Evolutionary conservation across 2,113 vertebrate genomes (phyloP).

Genomic region (Chionis minor): DNA sequence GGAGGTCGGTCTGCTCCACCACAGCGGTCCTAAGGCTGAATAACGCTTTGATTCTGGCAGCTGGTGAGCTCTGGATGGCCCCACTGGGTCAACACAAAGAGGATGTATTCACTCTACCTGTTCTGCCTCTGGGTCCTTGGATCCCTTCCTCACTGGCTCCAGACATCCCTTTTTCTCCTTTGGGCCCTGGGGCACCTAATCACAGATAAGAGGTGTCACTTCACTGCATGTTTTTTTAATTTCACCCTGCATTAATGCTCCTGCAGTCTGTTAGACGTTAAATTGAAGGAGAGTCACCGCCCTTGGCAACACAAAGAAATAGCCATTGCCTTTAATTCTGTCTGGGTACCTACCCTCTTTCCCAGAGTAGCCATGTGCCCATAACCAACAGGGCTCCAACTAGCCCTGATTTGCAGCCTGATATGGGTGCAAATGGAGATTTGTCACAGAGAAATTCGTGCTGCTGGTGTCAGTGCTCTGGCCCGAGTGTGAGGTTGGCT

Average conservation of each 20-base stretch:
- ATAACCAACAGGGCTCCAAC: not conserved
- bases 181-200: constrained; percentile 58
- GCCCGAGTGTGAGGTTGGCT: not conserved
- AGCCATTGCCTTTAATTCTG: not conserved
- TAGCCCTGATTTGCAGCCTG: not conserved
- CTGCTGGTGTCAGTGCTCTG: not conserved
- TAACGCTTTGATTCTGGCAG: not conserved
- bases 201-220: not conserved
- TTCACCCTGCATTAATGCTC: not conserved
- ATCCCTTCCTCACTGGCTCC: constrained; percentile 3
- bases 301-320: not conserved
- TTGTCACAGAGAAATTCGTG: not conserved
- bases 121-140: constrained; percentile 43
- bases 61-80: not conserved
- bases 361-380: not conserved
- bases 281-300: not conserved
- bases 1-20: not conserved
- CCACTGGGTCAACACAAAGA: not conserved
- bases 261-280: not conserved
- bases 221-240: not conserved
- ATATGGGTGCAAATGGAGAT: not conserved
- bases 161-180: constrained; percentile 47
- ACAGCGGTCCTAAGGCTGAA: not conserved
- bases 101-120: constrained; percentile 37
- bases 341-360: not conserved